A percentile compares a stretch with the other conserved stretches of the same genome.
Conservation (phyloP, 1,140 invertebrate species). For the Oedothorax gibbosus region DNA sequence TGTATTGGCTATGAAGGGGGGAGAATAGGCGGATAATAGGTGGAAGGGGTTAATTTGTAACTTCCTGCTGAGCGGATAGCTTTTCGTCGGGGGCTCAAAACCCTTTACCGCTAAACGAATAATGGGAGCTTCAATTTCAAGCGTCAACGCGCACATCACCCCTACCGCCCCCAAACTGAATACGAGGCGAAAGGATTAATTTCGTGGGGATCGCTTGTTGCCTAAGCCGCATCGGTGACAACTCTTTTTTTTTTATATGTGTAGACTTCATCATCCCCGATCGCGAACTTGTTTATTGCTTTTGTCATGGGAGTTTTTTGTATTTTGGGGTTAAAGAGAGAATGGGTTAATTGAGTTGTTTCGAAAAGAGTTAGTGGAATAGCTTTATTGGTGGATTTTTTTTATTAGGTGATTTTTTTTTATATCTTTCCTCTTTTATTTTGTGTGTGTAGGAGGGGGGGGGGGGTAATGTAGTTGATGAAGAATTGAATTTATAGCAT, state of each 20-base stretch:
- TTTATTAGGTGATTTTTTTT: too few species aligned
- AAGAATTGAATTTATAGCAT: too few species aligned
- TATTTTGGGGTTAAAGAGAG: too few species aligned
- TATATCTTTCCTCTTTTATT: too few species aligned
- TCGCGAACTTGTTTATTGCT: too few species aligned
- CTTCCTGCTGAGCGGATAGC: slow-evolving; percentile 47
- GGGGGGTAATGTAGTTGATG: too few species aligned
- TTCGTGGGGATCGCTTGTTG: slow-evolving; percentile 50
- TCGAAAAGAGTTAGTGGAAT: too few species aligned
- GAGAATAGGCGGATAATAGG: slow-evolving; percentile 41
- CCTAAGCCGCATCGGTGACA: background rate
- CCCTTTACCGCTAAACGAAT: slow-evolving; percentile 40
- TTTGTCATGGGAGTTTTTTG: too few species aligned
- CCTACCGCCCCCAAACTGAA: slow-evolving; percentile 27
- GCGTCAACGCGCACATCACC: slow-evolving; percentile 52
- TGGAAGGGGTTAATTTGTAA: slow-evolving; percentile 59
- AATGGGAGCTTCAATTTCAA: slow-evolving; percentile 56
- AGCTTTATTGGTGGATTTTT: too few species aligned
- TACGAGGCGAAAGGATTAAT: slow-evolving; percentile 38
- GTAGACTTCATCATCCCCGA: too few species aligned
- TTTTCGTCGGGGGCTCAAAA: slow-evolving; percentile 29
- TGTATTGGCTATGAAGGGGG: slow-evolving; percentile 27
- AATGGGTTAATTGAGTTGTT: too few species aligned
- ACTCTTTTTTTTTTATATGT: background rate
- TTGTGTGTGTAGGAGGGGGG: too few species aligned